Evolutionary conservation across 1,140 invertebrate genomes (phyloP).

Genomic region (Drosophila virilis): DNA sequence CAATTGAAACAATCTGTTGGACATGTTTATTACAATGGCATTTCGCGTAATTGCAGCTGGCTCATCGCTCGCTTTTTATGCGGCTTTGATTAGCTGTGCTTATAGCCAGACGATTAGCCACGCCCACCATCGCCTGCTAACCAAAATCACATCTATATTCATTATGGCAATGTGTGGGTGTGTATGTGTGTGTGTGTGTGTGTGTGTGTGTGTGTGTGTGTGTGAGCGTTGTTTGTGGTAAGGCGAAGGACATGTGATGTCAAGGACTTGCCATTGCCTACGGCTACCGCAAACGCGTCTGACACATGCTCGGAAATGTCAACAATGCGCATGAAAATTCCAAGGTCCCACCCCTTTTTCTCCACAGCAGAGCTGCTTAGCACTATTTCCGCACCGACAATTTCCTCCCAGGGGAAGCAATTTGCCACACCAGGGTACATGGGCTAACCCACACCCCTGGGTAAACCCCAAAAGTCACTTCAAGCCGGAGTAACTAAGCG

Average conservation of each 20-base stretch:
- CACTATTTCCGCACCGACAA: constrained; percentile 61
- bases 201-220: constrained; percentile 23
- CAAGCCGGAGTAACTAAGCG: constrained; percentile 51
- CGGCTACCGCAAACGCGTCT: constrained; percentile 34
- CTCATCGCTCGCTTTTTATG: constrained; percentile 51
- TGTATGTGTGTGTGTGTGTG: constrained; percentile 15
- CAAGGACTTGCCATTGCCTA: constrained; percentile 39
- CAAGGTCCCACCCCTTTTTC: constrained; percentile 57
- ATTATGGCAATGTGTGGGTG: constrained; percentile 64
- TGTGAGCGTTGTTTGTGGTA: constrained; percentile 6
- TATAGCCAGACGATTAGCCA: constrained; percentile 81
- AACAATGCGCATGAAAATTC: constrained; percentile 82
- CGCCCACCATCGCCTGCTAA: constrained; percentile 58
- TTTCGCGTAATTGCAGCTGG: constrained; percentile 72
- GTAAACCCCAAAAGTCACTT: constrained; percentile 54
- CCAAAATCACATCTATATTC: constrained; percentile 81
- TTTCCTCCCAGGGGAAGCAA: constrained; percentile 81
- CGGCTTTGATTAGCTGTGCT: constrained; percentile 77
- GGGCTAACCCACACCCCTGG: constrained; percentile 15
- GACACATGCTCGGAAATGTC: constrained; percentile 81
- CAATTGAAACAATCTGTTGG: constrained; percentile 77
- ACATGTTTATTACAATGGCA: constrained; percentile 80
- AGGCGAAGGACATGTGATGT: constrained; percentile 45
- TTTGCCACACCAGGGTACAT: constrained; percentile 68
- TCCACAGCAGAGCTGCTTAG: constrained; percentile 23